These are phyloP conservation scores for Volucella bombylans DNA, from an alignment of 2,888 invertebrate genomes.

Conservation along the genomic window DNA sequence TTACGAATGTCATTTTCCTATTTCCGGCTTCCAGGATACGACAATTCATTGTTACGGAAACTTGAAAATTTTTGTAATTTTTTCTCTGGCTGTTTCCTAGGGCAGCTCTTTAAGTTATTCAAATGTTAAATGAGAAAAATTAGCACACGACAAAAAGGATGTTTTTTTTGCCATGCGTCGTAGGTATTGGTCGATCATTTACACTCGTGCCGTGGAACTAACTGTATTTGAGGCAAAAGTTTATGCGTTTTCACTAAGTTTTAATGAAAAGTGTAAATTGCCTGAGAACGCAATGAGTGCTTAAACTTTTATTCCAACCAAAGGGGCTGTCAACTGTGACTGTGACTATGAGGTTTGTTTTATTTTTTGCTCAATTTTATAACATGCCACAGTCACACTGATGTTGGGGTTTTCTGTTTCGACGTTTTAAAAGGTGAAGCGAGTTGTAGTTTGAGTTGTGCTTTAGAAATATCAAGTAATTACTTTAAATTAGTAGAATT, in stretches of 20 bases:
- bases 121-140: too few relatives aligned
- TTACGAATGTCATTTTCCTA: too few relatives aligned
- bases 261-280: constrained; percentile 43
- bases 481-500: neutral
- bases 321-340: neutral
- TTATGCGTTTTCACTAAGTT: constrained; percentile 28
- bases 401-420: neutral
- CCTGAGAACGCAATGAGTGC: constrained; percentile 1
- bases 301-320: constrained; percentile 3
- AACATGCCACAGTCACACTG: neutral
- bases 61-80: too few relatives aligned
- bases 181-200: neutral
- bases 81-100: too few relatives aligned
- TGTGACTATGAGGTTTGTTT: neutral
- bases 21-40: too few relatives aligned
- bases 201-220: neutral
- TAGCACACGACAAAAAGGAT: too few relatives aligned
- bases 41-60: too few relatives aligned
- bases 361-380: neutral
- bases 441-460: constrained; percentile 1
- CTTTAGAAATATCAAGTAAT: constrained; percentile 11
- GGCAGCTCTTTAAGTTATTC: too few relatives aligned
- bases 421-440: neutral
- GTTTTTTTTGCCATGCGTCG: neutral
- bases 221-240: constrained; percentile 20